Conservation (phyloP, 1,140 invertebrate species). For the Vanessa tameamea region DNA sequence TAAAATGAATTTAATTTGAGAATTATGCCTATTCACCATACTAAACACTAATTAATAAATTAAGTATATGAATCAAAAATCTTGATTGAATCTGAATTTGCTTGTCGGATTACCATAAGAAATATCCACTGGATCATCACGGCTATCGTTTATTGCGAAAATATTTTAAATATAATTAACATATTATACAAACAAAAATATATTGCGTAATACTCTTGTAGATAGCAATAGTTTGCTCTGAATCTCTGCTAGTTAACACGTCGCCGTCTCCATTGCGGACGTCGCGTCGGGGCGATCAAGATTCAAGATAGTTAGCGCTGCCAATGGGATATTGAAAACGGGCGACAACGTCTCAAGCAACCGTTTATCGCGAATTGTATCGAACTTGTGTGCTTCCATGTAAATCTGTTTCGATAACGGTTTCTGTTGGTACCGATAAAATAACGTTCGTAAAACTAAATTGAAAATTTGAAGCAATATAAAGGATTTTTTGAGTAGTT, state of each 20-base stretch:
- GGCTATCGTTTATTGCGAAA: too few species aligned
- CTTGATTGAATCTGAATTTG: too few species aligned
- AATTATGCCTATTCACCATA: too few species aligned
- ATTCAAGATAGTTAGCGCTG: constrained; percentile 13
- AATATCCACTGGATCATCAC: too few species aligned
- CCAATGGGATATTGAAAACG: constrained; percentile 21
- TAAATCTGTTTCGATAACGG: constrained; percentile 1
- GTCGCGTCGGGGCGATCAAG: constrained; percentile 8
- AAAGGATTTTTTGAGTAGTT: too few species aligned
- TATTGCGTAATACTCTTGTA: neutral
- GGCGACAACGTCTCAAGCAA: constrained; percentile 2
- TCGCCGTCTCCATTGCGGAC: constrained; percentile 1
- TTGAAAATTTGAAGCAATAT: too few species aligned
- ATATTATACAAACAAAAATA: too few species aligned
- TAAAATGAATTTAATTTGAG: too few species aligned
- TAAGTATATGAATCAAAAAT: too few species aligned
- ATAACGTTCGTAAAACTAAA: neutral
- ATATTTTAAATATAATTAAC: too few species aligned
- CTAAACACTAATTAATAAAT: too few species aligned
- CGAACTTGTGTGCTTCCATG: constrained; percentile 7
- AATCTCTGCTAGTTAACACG: constrained; percentile 4
- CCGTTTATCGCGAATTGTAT: constrained; percentile 4
- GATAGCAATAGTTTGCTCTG: neutral
- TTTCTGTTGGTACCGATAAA: neutral
- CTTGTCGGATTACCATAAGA: too few species aligned